These are phyloP conservation scores for Cacajao melanocephalus DNA, from an alignment of 2,797 vertebrate genomes.

Conservation along the genomic window DNA sequence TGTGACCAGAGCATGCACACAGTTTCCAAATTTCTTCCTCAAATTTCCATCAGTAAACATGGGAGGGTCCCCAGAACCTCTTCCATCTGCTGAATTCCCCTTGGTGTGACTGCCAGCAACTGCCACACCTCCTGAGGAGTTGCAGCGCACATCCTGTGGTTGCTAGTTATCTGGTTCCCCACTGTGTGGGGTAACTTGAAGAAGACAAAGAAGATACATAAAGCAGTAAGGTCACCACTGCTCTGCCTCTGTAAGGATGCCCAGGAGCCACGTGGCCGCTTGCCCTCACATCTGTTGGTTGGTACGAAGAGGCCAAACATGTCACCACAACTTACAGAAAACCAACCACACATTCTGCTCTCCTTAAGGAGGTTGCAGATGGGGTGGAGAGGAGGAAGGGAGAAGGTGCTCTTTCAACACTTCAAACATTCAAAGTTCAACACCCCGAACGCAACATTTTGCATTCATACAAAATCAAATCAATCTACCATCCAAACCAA, in stretches of 20 bases:
- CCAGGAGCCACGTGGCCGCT: background rate
- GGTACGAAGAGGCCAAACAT: background rate
- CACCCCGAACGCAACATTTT: background rate
- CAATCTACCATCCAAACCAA: background rate
- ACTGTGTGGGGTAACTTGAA: background rate
- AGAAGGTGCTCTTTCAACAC: background rate
- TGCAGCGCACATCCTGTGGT: rapidly evolving
- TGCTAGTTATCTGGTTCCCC: background rate
- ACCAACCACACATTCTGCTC: rapidly evolving
- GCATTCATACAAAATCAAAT: background rate
- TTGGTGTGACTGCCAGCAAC: background rate
- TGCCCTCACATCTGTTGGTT: too few species aligned
- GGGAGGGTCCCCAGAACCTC: background rate
- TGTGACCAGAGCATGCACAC: rapidly evolving
- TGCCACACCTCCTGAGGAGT: background rate
- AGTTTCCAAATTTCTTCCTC: background rate
- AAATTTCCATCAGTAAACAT: background rate
- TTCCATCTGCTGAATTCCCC: too few species aligned
- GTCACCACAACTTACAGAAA: background rate
- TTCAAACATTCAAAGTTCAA: background rate
- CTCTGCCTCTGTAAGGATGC: background rate
- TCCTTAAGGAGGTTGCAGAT: background rate
- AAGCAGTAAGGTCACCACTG: background rate
- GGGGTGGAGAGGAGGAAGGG: background rate
- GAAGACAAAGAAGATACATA: background rate